Base-by-base conservation (phyloP, 2,888 invertebrate genomes). In the Drosophila affinis region DNA sequence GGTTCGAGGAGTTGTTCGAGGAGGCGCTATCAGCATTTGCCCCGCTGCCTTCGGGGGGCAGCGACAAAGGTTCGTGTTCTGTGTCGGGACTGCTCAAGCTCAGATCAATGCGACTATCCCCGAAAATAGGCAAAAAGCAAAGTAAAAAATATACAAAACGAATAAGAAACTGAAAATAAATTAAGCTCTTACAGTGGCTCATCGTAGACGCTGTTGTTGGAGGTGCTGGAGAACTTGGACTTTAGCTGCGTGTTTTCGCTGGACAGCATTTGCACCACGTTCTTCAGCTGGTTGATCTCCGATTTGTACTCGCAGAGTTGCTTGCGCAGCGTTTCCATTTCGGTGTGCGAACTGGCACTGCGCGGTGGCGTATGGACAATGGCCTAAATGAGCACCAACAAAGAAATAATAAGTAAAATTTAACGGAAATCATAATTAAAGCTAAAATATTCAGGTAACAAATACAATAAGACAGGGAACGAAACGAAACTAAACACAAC, bases 191-290 rank as follows among this genome's bases (percentile, higher is more conserved):
- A 92, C 91, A 92, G 82, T 88, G 91, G 91, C 77, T 92, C 91
- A 80, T 91, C 91, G 75, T 91, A 92, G 70, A 91, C 90, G 83
- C 90, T 91, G 71, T 78, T 88, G 73, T 87, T 91, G 9, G 88
- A 84, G 56, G 86, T 81, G 70, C 89, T 90, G 18, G 89, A 86
- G 76, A 89, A 91, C 77, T 92, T 94, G 46, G 93, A 94, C 86
- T 96, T 95, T 46, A 97, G 90, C 61, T 96, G 95, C 56, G 95
- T 94, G 91, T 98, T 98, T 91, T 97, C 98, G 69, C 94, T 95
- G 18, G 95, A 95, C 51, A 98, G 91, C 79, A 95, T 95, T 87
- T 97, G 96, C 21, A 98, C 95, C 53, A 95, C 95, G 4, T 94
- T 90, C 78, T 91, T 91, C 53, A 92, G 78, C 77, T 92, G 92